phyloP scores from a whole-genome alignment of 2,888 invertebrate genomes.

The Pristionchus entomophagus region DNA sequence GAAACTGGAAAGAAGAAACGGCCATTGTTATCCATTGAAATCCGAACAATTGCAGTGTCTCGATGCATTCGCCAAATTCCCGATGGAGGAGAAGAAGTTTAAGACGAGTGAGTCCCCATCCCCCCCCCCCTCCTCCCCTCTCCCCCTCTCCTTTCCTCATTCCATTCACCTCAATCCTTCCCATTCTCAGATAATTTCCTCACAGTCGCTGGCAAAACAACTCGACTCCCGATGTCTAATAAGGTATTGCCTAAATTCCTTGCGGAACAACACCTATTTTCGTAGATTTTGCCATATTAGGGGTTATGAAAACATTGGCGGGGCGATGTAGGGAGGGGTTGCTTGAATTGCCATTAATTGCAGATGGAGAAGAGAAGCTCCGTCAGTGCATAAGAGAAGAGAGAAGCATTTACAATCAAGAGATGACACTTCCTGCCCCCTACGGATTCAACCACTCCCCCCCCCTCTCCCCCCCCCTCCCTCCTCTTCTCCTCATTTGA shows the following conservation, averaged over 20 bases:
- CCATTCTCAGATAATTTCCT: slow-evolving; percentile 39
- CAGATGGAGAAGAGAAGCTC: slow-evolving; percentile 29
- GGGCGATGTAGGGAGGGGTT: not conserved
- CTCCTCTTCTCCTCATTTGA: not conserved
- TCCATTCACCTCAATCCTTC: not conserved
- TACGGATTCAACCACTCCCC: not conserved
- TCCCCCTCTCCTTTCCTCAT: too few relatives aligned
- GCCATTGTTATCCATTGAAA: too few relatives aligned
- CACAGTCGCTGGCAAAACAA: slow-evolving; percentile 20
- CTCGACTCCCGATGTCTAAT: slow-evolving; percentile 19
- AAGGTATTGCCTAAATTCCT: not conserved
- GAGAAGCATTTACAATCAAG: not conserved
- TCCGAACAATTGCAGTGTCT: slow-evolving; percentile 28
- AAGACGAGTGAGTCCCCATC: slow-evolving; percentile 10
- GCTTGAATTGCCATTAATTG: not conserved
- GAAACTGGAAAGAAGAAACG: too few relatives aligned
- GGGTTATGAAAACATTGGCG: not conserved
- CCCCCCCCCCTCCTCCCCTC: too few relatives aligned
- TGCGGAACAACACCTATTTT: not conserved
- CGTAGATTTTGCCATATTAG: not conserved
- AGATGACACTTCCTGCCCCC: not conserved
- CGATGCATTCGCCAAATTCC: slow-evolving; percentile 7
- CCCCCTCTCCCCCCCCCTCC: not conserved
- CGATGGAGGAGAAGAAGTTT: not conserved
- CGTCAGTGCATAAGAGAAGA: slow-evolving; percentile 26